A percentile compares a stretch with the other conserved stretches of the same genome.
phyloP scores from a whole-genome alignment of 1,140 invertebrate species.

The Sinella curviseta region DNA sequence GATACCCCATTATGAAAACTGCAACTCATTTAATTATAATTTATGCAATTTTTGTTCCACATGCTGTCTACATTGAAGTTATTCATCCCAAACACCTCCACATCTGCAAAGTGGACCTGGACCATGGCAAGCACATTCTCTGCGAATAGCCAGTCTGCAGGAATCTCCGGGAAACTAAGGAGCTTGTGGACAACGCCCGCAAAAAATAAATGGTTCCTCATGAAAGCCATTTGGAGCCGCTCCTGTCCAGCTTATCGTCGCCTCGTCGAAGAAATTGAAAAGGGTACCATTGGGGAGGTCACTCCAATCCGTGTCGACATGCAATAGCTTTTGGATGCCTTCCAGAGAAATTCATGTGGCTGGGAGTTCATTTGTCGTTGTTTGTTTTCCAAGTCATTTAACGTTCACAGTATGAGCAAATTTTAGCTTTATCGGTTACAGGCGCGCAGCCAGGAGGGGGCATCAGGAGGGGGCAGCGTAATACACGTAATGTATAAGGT shows the following conservation, averaged over 20 bases:
- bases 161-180: slow-evolving; percentile 52
- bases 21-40: too few species aligned
- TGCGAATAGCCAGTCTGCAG: slow-evolving; percentile 61
- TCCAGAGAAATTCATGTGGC: too few species aligned
- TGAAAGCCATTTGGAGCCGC: slow-evolving; percentile 61
- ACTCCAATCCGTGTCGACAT: slow-evolving; percentile 51
- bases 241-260: slow-evolving; percentile 58
- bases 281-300: slow-evolving; percentile 56
- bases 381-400: too few species aligned
- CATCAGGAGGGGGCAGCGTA: too few species aligned
- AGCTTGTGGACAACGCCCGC: slow-evolving; percentile 51
- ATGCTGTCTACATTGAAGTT: slow-evolving; percentile 60
- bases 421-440: too few species aligned
- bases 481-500: too few species aligned
- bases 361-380: too few species aligned
- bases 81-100: slow-evolving; percentile 56
- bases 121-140: slow-evolving; percentile 59
- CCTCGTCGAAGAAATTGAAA: slow-evolving; percentile 50
- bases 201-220: slow-evolving; percentile 55
- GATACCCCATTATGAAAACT: too few species aligned
- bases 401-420: too few species aligned
- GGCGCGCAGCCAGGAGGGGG: too few species aligned
- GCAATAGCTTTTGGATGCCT: too few species aligned
- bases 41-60: too few species aligned
- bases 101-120: slow-evolving; percentile 55